A percentile compares a stretch with the other conserved stretches of the same genome.
Conservation (phyloP, 2,888 invertebrate species). For the Campopleginae sp. region DNA sequence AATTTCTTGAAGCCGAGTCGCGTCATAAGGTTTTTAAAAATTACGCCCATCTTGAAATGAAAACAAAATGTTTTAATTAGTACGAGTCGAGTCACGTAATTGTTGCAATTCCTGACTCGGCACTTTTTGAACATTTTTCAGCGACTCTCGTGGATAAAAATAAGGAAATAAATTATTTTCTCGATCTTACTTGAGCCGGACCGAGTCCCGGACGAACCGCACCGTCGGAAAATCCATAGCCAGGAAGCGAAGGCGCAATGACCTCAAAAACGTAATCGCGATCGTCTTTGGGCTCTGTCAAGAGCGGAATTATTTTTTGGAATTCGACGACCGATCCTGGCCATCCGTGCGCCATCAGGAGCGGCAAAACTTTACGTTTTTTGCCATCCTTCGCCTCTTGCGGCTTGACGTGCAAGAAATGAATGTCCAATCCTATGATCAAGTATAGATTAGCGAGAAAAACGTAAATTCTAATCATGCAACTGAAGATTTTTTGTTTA, state of each 20-base stretch:
- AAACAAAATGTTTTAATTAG: constrained; percentile 23
- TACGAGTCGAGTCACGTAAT: neutral
- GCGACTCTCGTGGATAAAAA: neutral
- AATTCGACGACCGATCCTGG: constrained; percentile 94
- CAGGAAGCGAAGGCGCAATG: constrained; percentile 89
- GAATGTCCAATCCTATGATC: constrained; percentile 87
- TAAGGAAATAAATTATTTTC: neutral
- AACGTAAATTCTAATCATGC: neutral
- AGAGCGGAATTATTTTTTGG: constrained; percentile 89
- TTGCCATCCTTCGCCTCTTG: constrained; percentile 73
- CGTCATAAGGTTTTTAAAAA: constrained; percentile 86
- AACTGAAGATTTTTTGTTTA: neutral
- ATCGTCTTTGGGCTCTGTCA: constrained; percentile 85
- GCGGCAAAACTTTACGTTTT: constrained; percentile 86
- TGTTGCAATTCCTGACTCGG: neutral
- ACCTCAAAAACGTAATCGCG: constrained; percentile 89
- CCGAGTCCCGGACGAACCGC: constrained; percentile 85
- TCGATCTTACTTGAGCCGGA: constrained; percentile 73
- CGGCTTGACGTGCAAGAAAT: constrained; percentile 90
- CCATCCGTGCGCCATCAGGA: constrained; percentile 93
- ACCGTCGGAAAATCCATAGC: constrained; percentile 89
- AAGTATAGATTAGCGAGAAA: neutral
- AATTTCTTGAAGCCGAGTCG: constrained; percentile 86
- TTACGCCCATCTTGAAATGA: constrained; percentile 78
- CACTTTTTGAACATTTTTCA: neutral